Conservation (phyloP, 64 coral and sea anemone species). For the Stylophora pistillata region DNA sequence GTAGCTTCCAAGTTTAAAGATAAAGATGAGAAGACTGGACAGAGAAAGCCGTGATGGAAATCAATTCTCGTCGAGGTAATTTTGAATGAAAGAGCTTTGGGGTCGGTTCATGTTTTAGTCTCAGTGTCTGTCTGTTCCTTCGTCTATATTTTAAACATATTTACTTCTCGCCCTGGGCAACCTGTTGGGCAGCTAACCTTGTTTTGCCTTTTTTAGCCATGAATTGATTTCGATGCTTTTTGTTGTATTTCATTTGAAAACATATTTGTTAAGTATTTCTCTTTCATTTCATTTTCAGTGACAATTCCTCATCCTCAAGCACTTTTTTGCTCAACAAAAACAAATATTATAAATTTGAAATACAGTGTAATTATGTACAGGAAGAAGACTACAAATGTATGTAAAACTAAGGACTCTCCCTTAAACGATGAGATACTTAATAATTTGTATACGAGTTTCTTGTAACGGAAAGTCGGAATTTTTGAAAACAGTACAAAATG, state of each 20-base stretch:
- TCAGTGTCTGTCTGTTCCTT: too few species aligned
- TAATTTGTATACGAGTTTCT: conserved; percentile 14
- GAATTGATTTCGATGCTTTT: too few species aligned
- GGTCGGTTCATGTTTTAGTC: not conserved
- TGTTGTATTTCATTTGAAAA: too few species aligned
- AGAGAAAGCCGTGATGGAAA: not conserved
- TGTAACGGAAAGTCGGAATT: not conserved
- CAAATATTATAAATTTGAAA: not conserved
- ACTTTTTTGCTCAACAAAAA: not conserved
- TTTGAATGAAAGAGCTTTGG: not conserved
- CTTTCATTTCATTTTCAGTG: not conserved
- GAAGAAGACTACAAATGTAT: not conserved
- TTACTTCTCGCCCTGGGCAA: too few species aligned
- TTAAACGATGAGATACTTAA: not conserved
- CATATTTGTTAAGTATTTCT: too few species aligned
- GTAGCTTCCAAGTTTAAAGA: conserved; percentile 41
- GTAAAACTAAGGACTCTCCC: not conserved
- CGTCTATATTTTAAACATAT: too few species aligned
- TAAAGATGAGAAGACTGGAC: conserved; percentile 16
- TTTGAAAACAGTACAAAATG: not conserved
- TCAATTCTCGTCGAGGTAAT: not conserved
- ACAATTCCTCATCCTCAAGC: not conserved
- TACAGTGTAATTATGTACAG: conserved; percentile 13
- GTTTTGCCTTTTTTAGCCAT: too few species aligned
- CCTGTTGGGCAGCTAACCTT: too few species aligned